Evolutionary conservation across 2,113 vertebrate species (phyloP).

Genomic region (Oryzias woworae): DNA sequence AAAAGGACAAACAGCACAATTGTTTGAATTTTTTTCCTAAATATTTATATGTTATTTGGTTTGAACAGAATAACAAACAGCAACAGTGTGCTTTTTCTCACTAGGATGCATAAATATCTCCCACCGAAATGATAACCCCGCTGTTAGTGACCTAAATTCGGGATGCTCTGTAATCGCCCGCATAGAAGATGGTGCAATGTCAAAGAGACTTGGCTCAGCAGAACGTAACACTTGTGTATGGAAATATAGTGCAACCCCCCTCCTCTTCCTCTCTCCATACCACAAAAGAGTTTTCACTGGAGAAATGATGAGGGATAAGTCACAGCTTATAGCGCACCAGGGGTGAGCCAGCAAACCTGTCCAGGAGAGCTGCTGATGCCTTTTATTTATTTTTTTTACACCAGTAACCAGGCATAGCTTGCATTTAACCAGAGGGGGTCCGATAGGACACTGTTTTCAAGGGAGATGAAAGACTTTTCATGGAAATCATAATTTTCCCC

Average conservation of each 20-base stretch:
- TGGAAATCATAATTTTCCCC: slow-evolving; percentile 40
- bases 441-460: slow-evolving; percentile 23
- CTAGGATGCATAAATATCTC: not conserved
- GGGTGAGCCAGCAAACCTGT: slow-evolving; percentile 41
- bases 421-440: slow-evolving; percentile 45
- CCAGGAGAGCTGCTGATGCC: not conserved
- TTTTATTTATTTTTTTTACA: no score
- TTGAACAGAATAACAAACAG: slow-evolving; percentile 1
- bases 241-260: slow-evolving; percentile 33
- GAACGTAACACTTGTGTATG: slow-evolving; percentile 38
- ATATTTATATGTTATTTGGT: not conserved
- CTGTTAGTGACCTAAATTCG: slow-evolving; percentile 45
- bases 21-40: no score
- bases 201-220: slow-evolving; percentile 63
- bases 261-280: slow-evolving; percentile 20
- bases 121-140: not conserved
- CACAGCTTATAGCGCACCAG: slow-evolving; percentile 36
- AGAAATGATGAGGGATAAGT: slow-evolving; percentile 58
- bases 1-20: no score
- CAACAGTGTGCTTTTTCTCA: not conserved
- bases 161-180: slow-evolving; percentile 31
- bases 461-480: slow-evolving; percentile 62
- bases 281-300: slow-evolving; percentile 33
- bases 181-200: slow-evolving; percentile 57
- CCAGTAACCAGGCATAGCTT: slow-evolving; percentile 30